These are phyloP conservation scores for Cassiopea xamachana DNA, from an alignment of 30 jellyfish, hydroid and myxozoan genomes.

Conservation along the genomic window DNA sequence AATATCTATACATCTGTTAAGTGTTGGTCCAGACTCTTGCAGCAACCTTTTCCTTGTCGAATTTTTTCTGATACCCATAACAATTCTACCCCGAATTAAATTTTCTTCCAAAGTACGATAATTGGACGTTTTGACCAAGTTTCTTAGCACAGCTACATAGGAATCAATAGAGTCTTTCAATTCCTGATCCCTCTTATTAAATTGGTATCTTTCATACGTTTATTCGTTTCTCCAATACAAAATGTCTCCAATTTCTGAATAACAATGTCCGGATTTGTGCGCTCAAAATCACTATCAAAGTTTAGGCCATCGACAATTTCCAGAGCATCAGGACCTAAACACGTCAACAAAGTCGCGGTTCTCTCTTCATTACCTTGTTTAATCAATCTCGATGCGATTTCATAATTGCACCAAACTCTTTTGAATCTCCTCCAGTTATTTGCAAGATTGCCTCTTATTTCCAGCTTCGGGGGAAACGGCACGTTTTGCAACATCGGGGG, in stretches of 20 bases:
- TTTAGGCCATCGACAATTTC: constrained; percentile 28
- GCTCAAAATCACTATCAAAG: constrained; percentile 12
- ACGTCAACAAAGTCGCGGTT: constrained; percentile 37
- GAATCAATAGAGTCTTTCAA: constrained; percentile 22
- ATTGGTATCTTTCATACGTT: constrained; percentile 26
- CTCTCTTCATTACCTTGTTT: constrained; percentile 28
- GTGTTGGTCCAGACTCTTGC: constrained; percentile 23
- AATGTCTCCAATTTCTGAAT: constrained; percentile 17
- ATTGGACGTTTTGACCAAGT: constrained; percentile 22
- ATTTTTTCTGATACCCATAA: constrained; percentile 18
- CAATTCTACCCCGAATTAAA: constrained; percentile 24
- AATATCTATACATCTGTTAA: constrained; percentile 17
- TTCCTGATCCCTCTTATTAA: constrained; percentile 32
- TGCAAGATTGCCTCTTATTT: constrained; percentile 19
- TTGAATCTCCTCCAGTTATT: constrained; percentile 12
- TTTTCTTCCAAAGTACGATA: constrained; percentile 20
- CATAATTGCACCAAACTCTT: constrained; percentile 30
- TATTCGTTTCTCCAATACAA: constrained; percentile 14
- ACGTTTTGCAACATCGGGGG: constrained; percentile 25
- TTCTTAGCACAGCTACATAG: constrained; percentile 28
- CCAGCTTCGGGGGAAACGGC: constrained; percentile 35
- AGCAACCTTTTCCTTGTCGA: constrained; percentile 29
- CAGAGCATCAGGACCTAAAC: constrained; percentile 33
- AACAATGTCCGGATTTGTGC: constrained; percentile 17
- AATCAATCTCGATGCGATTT: constrained; percentile 21